Evolutionary conservation across 92 coral and sea anemone genomes (phyloP), one percentile per base, ranked within the genome.

Genomic region (Micromussa lordhowensis): DNA sequence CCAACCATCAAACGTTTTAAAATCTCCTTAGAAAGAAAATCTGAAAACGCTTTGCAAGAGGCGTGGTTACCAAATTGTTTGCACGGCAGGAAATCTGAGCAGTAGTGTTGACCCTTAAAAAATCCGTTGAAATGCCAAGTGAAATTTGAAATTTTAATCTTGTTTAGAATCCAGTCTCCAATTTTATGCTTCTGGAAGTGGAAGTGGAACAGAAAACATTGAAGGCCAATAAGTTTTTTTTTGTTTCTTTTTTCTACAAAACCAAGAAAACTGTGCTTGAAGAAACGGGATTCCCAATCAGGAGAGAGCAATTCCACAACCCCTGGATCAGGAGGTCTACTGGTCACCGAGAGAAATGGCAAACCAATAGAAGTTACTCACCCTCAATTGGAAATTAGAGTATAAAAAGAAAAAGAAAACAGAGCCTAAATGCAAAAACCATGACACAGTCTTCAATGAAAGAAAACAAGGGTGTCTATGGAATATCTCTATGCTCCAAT

Each of bases 271-370:
- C 51, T 18, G 26, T 18, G 26, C 9, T 35, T 9, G 57, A 78
- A 54, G 31, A 78, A 78, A 51, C n/a, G 13, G 21, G 57, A 78
- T 36, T 44, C 59, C 82, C 82, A 51, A 78, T 78, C 57, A 75
- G 79, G 29, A 75, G 79, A 31, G 68, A 61, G 68, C 68, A 61
- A 61, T 24, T 61, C 17, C 68, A 61, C 68, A 61, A 61, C 68
- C 26, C 68, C 68, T 61, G 68, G 26, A 61, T 61, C 68, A 61
- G 26, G 17, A 61, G 21, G 68, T 61, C 66, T 78, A 78, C 82
- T 78, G 40, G 82, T 78, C 38, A 78, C 66, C 82, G 82, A 78
- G 82, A 53, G 35, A 78, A 78, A 78, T 69, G 68, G 68, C 82
- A 78, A 78, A 78, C 82, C 48, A 78, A 28, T 78, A 53, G 82